These are phyloP conservation scores for Myzus persicae DNA, from an alignment of 1,140 invertebrate species.

Conservation along the genomic window DNA sequence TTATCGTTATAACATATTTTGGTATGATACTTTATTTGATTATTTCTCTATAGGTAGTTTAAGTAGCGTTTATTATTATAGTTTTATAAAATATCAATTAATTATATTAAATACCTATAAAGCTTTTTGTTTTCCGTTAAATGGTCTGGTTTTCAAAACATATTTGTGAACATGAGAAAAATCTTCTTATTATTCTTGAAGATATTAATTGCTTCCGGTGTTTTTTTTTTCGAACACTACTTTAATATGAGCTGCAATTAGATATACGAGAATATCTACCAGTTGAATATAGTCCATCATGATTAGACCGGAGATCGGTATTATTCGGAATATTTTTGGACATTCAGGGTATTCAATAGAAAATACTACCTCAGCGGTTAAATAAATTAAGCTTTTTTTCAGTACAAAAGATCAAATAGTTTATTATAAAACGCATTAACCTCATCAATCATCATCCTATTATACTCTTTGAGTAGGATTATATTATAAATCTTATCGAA, in stretches of 20 bases:
- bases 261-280: no score
- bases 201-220: not conserved
- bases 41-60: not conserved
- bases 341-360: not conserved
- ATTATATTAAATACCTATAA: not conserved
- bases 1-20: no score
- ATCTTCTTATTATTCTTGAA: not conserved
- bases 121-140: not conserved
- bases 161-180: not conserved
- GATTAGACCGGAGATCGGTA: not conserved
- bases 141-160: not conserved
- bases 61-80: not conserved
- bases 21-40: no score
- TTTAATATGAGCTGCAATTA: not conserved
- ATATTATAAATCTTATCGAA: not conserved
- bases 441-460: not conserved
- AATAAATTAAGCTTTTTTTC: not conserved
- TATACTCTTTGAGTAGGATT: not conserved
- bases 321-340: not conserved
- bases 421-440: not conserved
- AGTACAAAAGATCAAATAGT: not conserved
- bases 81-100: not conserved
- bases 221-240: not conserved
- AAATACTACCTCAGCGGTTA: constrained; percentile 1
- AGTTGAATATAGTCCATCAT: not conserved